phyloP scores from a whole-genome alignment of 2,888 invertebrate genomes.

The Nemotelus pantherinus region DNA sequence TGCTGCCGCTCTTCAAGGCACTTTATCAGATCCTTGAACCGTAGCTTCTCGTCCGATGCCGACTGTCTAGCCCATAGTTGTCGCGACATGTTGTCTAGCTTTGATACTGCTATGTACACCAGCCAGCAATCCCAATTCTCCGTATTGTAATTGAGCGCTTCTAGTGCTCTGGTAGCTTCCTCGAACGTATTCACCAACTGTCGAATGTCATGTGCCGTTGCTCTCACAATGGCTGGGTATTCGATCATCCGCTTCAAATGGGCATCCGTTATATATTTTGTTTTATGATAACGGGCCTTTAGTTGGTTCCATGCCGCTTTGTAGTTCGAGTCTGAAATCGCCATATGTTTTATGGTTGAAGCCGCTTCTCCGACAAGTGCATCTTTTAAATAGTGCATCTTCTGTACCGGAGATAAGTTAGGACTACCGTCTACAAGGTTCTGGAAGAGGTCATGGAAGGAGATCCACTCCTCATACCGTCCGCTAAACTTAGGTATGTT shows the following conservation, averaged over 20 bases:
- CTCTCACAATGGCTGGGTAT: neutral
- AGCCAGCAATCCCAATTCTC: too few relatives aligned
- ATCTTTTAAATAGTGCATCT: neutral
- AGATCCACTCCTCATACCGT: too few relatives aligned
- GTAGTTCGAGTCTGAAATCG: neutral
- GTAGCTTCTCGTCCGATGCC: too few relatives aligned
- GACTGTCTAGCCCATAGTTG: too few relatives aligned
- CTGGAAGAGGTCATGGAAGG: too few relatives aligned
- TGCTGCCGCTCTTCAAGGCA: too few relatives aligned
- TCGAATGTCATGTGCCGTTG: constrained; percentile 2
- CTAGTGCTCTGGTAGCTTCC: neutral
- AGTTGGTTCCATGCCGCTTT: constrained; percentile 4
- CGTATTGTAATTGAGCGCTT: too few relatives aligned
- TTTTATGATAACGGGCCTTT: neutral
- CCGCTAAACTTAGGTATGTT: too few relatives aligned
- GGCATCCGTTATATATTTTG: neutral
- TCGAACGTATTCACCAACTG: neutral
- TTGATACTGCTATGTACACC: too few relatives aligned
- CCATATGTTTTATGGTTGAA: constrained; percentile 14
- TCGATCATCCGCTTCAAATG: constrained; percentile 12
- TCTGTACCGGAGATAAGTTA: neutral
- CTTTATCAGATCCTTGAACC: too few relatives aligned
- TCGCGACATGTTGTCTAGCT: too few relatives aligned
- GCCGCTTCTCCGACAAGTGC: constrained; percentile 11
- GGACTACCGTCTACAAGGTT: neutral